Evolutionary conservation across 2,113 vertebrate genomes (phyloP).

Genomic region (Fregetta grallaria): DNA sequence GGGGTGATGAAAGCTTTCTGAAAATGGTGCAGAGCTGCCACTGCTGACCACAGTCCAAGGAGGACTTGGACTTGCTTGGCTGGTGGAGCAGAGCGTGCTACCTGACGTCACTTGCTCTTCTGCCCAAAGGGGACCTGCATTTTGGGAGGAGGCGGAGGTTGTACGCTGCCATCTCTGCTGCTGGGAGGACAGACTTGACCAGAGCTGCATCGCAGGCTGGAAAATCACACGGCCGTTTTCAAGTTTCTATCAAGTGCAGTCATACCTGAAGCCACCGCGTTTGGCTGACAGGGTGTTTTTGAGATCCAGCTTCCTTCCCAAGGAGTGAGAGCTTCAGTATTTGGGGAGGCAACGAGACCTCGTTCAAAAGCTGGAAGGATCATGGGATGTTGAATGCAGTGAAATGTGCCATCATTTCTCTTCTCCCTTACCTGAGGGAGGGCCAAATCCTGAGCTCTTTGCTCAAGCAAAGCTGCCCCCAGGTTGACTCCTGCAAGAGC

Average conservation of each 20-base stretch:
- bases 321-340: neutral
- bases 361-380: neutral
- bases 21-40: neutral
- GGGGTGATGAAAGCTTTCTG: neutral
- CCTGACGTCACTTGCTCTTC: neutral
- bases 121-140: neutral
- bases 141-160: neutral
- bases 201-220: neutral
- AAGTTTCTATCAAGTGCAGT: neutral
- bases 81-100: neutral
- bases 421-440: neutral
- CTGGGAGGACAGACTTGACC: neutral
- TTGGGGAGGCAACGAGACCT: neutral
- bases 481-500: neutral
- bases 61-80: neutral
- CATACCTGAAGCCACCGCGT: rapidly evolving
- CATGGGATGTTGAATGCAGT: neutral
- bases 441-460: neutral
- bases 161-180: rapidly evolving
- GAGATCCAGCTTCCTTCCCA: neutral
- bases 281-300: neutral
- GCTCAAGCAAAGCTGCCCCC: neutral
- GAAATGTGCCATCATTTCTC: neutral
- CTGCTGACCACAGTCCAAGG: neutral
- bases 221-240: neutral